A percentile compares a stretch with the other conserved stretches of the same genome.
Evolutionary conservation across 2,797 vertebrate species (phyloP).

Genomic region (Sibirionetta formosa): DNA sequence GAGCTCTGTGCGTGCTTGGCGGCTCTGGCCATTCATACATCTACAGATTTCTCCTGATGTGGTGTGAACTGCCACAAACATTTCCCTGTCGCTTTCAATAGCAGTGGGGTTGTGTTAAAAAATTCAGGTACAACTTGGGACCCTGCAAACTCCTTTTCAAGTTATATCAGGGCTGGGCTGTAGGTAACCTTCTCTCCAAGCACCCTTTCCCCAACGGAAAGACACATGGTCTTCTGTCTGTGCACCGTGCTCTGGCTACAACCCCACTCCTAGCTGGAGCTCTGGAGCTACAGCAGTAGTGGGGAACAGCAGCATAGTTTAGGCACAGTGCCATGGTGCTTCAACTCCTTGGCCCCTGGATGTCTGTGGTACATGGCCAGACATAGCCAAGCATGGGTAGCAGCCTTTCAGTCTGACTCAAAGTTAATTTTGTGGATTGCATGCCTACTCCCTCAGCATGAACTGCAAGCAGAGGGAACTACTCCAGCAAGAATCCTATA

Average conservation of each 20-base stretch:
- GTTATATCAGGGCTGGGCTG: fast-evolving
- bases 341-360: not conserved
- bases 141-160: not conserved
- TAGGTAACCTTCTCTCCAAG: not conserved
- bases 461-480: not conserved
- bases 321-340: not conserved
- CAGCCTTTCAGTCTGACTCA: not conserved
- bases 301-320: not conserved
- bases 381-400: fast-evolving
- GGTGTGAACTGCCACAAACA: not conserved
- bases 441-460: not conserved
- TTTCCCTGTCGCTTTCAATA: not conserved
- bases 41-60: not conserved
- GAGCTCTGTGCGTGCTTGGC: not conserved
- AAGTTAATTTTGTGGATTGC: not conserved
- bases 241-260: not conserved
- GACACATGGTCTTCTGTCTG: not conserved
- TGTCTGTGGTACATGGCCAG: fast-evolving
- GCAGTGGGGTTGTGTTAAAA: not conserved
- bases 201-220: not conserved
- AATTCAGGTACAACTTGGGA: not conserved
- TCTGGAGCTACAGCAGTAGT: not conserved
- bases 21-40: not conserved
- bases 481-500: not conserved
- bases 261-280: not conserved